Evolutionary conservation across 2,888 invertebrate species (phyloP), one percentile per base, ranked within the genome.

Genomic region (Unio delphinus): DNA sequence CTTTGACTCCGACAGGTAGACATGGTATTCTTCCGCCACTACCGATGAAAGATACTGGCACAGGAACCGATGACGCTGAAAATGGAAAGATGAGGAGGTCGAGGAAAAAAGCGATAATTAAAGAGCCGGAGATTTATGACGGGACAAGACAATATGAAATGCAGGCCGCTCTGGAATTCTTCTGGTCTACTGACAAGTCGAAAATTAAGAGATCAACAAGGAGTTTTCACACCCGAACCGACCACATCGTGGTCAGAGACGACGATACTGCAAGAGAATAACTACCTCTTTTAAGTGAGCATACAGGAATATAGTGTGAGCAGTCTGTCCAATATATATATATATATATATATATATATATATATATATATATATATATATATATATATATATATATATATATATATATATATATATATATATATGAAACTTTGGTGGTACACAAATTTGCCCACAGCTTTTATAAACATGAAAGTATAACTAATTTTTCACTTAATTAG

Each of bases 81-180:
- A 65, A 60, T 3, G 55, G 55, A 30, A 68, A 68, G 58, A 83
- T 80, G 71, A 79, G 78, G 54, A 60, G 79, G 15, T 74, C 78
- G 8, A 68, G 81, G 54, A 65, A 73, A 5, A 61, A 80, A 30
- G 79, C 80, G 55, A 80, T 80, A 68, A 74, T 74, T 20, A 80
- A 80, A 62, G 80, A 77, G 45, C 74, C 70, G 11, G 82, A 81
- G 61, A 79, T 82, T 55, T 84, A 77, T 65, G 84, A 84, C 64
- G 84, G 84, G 11, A 83, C 84, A 4, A 68, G 68, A 55, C 76
- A 81, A 28, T 84, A 82, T 67, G 82, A 84, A 28, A 80, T 78
- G 74, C 74, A 78, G 30, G 74, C 75, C 18, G 82, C 81, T 34
- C 74, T 78, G 2, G 78, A 78, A 28, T 84, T 84, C 70, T 84